Evolutionary conservation across 2,888 invertebrate species (phyloP), one percentile per base, ranked within the genome.

Genomic region (Bembecia ichneumoniformis): DNA sequence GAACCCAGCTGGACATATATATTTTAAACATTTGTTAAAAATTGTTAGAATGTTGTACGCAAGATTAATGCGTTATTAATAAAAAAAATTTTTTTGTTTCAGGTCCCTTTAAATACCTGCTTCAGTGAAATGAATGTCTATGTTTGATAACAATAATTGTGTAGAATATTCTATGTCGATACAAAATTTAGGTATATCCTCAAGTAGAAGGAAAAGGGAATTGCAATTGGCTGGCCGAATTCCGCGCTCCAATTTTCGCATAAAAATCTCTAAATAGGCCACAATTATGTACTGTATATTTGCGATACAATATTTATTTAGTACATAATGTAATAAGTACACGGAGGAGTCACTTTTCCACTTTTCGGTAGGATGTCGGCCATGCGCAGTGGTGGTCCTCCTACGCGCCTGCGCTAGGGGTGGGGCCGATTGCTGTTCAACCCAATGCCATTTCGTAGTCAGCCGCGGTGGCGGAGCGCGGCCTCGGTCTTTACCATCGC

Each of bases 321-420:
- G 78, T 83, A 87, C 73, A 86, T 86, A 86, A 80, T 77, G 77
- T 72, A 81, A 71, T 82, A 82, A 81, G 77, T 86, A 77, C 73
- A 72, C 80, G 84, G 81, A 87, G 86, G 86, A 87, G 86, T 87
- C 84, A 78, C 86, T 86, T 84, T 84, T 84, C 78, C 74, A 84
- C 76, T 83, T 86, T 82, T 78, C 73, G 72, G 84, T 83, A 81
- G 86, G 86, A 80, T 77, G 82, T 78, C 73, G 78, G 78, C 77
- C 87, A 82, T 86, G 87, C 86, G 86, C 83, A 61, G 54, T 74
- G 69, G 68, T 43, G 62, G 56, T 48, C 50, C 56, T 48, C 55
- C 53, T 69, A 56, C 59, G 75, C 83, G 87, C 84, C 48, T 77
- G 81, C 84, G 82, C 76, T 65, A 81, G 83, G 87, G 87, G 87